Evolutionary conservation across 1,140 invertebrate species (phyloP).

Genomic region (Agrypnia vestita): DNA sequence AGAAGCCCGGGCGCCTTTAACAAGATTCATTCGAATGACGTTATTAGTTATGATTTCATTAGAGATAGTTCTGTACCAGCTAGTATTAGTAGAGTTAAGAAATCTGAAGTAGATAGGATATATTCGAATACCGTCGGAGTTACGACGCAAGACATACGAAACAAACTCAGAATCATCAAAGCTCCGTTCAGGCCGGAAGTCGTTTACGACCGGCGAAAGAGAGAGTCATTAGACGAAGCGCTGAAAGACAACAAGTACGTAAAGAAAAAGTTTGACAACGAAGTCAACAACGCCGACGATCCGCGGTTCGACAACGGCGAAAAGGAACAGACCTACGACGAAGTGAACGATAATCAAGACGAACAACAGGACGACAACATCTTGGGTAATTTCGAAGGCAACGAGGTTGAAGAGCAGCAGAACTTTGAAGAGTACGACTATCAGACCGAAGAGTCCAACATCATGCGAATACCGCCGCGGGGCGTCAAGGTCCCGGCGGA

Average conservation of each 20-base stretch:
- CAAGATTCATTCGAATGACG: background rate
- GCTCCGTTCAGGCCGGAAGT: background rate
- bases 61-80: background rate
- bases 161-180: background rate
- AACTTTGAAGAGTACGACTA: constrained; percentile 58
- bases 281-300: constrained; percentile 61
- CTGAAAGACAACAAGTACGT: constrained; percentile 49
- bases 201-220: constrained; percentile 11
- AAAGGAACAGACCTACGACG: constrained; percentile 61
- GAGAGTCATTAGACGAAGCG: constrained; percentile 24
- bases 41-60: constrained; percentile 22
- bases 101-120: constrained; percentile 17
- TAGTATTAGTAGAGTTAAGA: constrained; percentile 3
- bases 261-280: constrained; percentile 62
- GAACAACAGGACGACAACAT: constrained; percentile 60
- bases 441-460: constrained; percentile 63
- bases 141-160: background rate
- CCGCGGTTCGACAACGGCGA: constrained; percentile 65
- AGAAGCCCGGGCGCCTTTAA: constrained; percentile 26
- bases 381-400: constrained; percentile 57
- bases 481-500: constrained; percentile 57
- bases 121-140: constrained; percentile 1
- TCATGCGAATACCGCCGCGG: constrained; percentile 70
- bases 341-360: constrained; percentile 57
- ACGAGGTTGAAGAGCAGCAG: constrained; percentile 63